phyloP scores from a whole-genome alignment of 2,113 vertebrate species.

The Paratilapia polleni region DNA sequence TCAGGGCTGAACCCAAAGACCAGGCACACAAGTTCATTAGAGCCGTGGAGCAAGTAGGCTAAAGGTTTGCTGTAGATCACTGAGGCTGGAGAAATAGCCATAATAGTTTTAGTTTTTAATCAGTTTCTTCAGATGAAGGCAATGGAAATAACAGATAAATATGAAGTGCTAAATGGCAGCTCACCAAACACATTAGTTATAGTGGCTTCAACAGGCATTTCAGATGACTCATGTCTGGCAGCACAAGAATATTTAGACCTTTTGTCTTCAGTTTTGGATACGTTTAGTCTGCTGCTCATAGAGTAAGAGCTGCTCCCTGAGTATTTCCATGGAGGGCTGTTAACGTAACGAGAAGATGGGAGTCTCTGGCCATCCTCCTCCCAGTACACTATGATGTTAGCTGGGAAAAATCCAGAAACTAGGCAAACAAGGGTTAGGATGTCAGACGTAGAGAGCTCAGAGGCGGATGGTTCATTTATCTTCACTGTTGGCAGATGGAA shows the following conservation, averaged over 20 bases:
- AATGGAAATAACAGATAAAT: neutral
- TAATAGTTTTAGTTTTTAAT: neutral
- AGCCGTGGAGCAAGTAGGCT: constrained; percentile 57
- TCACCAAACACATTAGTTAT: constrained; percentile 70
- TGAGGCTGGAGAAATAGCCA: constrained; percentile 39
- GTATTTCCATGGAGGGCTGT: constrained; percentile 49
- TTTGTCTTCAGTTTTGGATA: constrained; percentile 22
- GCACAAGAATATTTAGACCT: constrained; percentile 64
- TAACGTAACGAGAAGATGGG: constrained; percentile 39
- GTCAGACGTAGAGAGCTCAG: constrained; percentile 34
- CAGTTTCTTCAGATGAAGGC: neutral
- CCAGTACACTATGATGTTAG: constrained; percentile 69
- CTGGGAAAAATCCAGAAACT: constrained; percentile 70
- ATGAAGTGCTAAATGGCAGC: constrained; percentile 4
- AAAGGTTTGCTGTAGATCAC: constrained; percentile 43
- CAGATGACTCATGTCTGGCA: constrained; percentile 72
- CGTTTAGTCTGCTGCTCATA: constrained; percentile 68
- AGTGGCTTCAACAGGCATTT: constrained; percentile 6
- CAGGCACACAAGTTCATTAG: constrained; percentile 67
- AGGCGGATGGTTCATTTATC: constrained; percentile 52
- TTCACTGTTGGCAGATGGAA: constrained; percentile 45
- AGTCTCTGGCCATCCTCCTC: constrained; percentile 48
- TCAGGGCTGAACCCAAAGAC: constrained; percentile 71
- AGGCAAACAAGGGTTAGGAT: constrained; percentile 55
- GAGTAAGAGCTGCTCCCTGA: constrained; percentile 45